Evolutionary conservation across 2,888 invertebrate genomes (phyloP).

Genomic region (Neoscelio sp.): DNA sequence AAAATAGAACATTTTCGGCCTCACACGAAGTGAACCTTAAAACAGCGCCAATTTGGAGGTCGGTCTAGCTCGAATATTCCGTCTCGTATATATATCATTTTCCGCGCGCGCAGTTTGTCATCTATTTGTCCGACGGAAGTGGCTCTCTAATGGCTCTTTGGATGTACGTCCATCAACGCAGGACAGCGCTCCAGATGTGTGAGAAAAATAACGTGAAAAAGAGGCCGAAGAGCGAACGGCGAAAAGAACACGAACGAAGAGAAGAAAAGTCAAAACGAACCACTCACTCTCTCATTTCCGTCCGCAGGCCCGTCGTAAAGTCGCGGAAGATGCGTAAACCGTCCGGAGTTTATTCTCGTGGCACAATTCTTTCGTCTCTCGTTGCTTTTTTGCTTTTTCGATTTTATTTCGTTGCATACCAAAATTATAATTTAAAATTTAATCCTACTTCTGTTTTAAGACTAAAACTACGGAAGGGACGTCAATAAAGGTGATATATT

Average conservation of each 20-base stretch:
- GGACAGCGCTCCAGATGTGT: slow-evolving; percentile 61
- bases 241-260: neutral
- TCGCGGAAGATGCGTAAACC: slow-evolving; percentile 32
- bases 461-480: no score
- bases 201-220: slow-evolving; percentile 62
- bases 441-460: no score
- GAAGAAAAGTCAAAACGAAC: slow-evolving; percentile 20
- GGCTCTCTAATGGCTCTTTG: slow-evolving; percentile 59
- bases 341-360: slow-evolving; percentile 51
- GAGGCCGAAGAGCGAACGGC: neutral
- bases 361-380: slow-evolving; percentile 46
- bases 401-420: slow-evolving; percentile 39
- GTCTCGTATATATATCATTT: slow-evolving; percentile 42
- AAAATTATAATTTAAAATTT: no score
- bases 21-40: slow-evolving; percentile 48
- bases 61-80: slow-evolving; percentile 12
- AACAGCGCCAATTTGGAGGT: slow-evolving; percentile 39
- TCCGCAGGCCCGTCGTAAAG: slow-evolving; percentile 26
- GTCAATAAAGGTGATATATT: no score
- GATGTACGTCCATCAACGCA: slow-evolving; percentile 55
- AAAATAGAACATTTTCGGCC: slow-evolving; percentile 33
- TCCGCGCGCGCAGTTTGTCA: slow-evolving; percentile 55
- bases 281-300: slow-evolving; percentile 31
- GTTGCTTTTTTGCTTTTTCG: slow-evolving; percentile 33
- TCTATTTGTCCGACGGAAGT: slow-evolving; percentile 61